A percentile compares a stretch with the other conserved stretches of the same genome.
phyloP scores from a whole-genome alignment of 2,113 vertebrate species.

The Ptyas mucosa region DNA sequence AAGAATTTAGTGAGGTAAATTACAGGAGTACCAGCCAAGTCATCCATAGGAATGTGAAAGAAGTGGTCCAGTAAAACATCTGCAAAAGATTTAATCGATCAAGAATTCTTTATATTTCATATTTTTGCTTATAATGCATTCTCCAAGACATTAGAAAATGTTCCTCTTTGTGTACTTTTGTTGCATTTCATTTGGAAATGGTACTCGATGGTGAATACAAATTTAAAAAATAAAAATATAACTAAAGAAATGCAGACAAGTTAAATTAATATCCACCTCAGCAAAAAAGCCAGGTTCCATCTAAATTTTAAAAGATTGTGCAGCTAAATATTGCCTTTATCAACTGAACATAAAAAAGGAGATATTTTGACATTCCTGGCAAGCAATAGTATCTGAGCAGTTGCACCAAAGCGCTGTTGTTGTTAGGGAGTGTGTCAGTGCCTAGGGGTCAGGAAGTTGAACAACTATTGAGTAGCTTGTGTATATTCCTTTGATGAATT shows the following conservation, averaged over 20 bases:
- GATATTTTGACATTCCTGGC: neutral
- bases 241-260: neutral
- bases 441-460: neutral
- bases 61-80: too few species aligned
- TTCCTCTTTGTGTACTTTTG: neutral
- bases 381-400: neutral
- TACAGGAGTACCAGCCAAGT: neutral
- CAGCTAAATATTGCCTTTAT: neutral
- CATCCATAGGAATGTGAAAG: neutral
- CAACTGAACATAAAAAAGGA: neutral
- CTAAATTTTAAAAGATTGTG: neutral
- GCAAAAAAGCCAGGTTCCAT: neutral
- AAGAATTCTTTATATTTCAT: neutral
- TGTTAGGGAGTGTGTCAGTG: neutral
- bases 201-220: neutral
- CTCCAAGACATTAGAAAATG: neutral
- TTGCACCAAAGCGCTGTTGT: neutral
- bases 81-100: neutral
- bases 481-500: neutral
- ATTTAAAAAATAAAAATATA: neutral
- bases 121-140: neutral
- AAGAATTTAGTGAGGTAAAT: neutral
- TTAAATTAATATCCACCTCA: neutral
- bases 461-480: neutral
- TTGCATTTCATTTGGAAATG: neutral